A percentile compares a stretch with the other conserved stretches of the same genome.
Evolutionary conservation across 2,888 invertebrate genomes (phyloP).

Genomic region (Drosophila anceps): DNA sequence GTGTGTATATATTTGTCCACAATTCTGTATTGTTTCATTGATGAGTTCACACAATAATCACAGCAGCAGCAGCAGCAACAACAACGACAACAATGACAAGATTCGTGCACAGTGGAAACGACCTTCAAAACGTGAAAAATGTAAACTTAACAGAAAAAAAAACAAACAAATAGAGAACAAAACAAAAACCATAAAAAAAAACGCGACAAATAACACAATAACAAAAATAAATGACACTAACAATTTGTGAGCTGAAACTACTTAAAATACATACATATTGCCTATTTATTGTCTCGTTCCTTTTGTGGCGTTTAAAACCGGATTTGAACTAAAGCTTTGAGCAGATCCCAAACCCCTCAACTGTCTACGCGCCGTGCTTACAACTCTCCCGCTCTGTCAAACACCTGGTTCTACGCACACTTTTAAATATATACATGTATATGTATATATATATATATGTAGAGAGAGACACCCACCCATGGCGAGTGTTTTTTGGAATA

Average conservation of each 20-base stretch:
- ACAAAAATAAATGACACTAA: constrained; percentile 43
- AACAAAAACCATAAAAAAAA: constrained; percentile 24
- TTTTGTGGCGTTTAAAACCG: constrained; percentile 64
- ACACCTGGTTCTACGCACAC: constrained; percentile 23
- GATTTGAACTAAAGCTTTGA: constrained; percentile 37
- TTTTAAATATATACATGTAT: not conserved
- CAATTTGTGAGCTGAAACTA: constrained; percentile 53
- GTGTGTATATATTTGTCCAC: constrained; percentile 12
- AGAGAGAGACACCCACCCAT: constrained; percentile 43
- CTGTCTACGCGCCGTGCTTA: constrained; percentile 11
- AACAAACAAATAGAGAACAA: constrained; percentile 10
- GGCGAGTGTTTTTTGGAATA: constrained; percentile 30
- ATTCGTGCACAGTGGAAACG: constrained; percentile 63
- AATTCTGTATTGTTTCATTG: constrained; percentile 72
- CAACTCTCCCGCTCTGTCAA: constrained; percentile 32
- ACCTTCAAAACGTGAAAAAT: constrained; percentile 79
- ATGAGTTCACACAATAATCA: constrained; percentile 76
- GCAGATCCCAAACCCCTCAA: not conserved
- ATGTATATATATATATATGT: not conserved
- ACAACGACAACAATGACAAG: constrained; percentile 33
- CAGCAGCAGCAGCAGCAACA: constrained; percentile 33
- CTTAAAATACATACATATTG: constrained; percentile 57
- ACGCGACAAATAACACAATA: constrained; percentile 38
- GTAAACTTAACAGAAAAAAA: constrained; percentile 60
- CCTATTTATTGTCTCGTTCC: constrained; percentile 62